Evolutionary conservation across 1,140 invertebrate species (phyloP).

Genomic region (Popillia japonica): DNA sequence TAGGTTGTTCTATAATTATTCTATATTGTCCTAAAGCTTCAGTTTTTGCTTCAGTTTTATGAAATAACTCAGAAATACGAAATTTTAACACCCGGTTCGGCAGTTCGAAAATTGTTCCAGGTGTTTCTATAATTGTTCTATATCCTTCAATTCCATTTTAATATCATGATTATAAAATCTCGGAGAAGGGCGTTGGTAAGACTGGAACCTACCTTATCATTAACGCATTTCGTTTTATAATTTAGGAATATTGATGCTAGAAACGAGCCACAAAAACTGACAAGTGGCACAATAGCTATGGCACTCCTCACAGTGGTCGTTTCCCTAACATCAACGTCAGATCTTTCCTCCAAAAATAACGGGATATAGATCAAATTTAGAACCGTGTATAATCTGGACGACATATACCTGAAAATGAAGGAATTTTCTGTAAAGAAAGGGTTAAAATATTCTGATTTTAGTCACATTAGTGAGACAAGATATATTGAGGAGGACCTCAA

Average conservation of each 20-base stretch:
- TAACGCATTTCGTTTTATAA: constrained; percentile 48
- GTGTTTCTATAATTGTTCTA: too few species aligned
- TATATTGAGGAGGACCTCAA: constrained; percentile 65
- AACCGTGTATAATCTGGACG: constrained; percentile 83
- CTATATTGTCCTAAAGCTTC: too few species aligned
- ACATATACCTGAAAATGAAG: too few species aligned
- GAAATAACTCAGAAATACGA: too few species aligned
- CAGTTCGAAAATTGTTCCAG: not conserved
- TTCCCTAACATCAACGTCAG: constrained; percentile 60
- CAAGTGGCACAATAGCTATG: constrained; percentile 87
- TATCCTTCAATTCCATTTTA: too few species aligned
- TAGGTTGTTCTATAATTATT: too few species aligned
- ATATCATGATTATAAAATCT: too few species aligned
- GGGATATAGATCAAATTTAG: constrained; percentile 87
- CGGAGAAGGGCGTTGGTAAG: too few species aligned
- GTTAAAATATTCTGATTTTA: too few species aligned
- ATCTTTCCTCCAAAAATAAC: constrained; percentile 82
- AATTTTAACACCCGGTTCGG: too few species aligned
- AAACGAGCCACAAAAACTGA: constrained; percentile 86
- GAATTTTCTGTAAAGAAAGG: too few species aligned
- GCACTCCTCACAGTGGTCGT: constrained; percentile 63
- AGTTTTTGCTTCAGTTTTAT: too few species aligned
- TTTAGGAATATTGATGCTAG: constrained; percentile 81
- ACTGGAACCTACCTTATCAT: constrained; percentile 43
- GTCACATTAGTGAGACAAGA: constrained; percentile 66